Conservation (phyloP, 2,113 vertebrate genomes). For the Myocastor coypus region DNA sequence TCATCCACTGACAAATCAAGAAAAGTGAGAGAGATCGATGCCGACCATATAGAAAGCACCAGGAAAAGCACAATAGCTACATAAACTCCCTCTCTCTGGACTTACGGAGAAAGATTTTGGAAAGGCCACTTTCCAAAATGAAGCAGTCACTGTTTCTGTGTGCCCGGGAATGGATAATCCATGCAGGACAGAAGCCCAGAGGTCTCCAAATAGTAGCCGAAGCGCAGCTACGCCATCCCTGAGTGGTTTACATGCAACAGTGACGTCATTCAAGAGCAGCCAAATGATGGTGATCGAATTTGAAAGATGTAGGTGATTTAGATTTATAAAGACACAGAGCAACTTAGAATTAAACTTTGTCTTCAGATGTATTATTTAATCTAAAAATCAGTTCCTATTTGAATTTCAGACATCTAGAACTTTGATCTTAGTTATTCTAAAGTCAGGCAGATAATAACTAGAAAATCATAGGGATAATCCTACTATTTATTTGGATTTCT, state of each 20-base stretch:
- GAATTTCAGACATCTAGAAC: constrained; percentile 53
- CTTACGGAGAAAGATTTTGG: background rate
- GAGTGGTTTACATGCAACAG: background rate
- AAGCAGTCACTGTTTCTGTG: background rate
- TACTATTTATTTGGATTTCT: constrained; percentile 33
- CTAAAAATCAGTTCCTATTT: constrained; percentile 52
- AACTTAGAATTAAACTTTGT: constrained; percentile 30
- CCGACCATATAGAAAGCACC: background rate
- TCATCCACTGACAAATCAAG: background rate
- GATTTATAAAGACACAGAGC: constrained; percentile 45
- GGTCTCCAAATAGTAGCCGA: background rate
- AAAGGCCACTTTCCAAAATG: background rate
- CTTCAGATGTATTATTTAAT: constrained; percentile 23
- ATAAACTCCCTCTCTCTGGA: background rate
- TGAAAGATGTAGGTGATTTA: constrained; percentile 45
- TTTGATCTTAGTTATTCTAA: constrained; percentile 17
- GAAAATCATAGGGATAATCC: constrained; percentile 11
- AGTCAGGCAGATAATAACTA: constrained; percentile 18
- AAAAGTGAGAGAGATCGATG: background rate
- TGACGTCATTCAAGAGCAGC: background rate
- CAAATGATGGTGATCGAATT: background rate
- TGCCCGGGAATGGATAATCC: background rate
- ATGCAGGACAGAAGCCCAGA: background rate
- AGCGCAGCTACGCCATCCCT: background rate
- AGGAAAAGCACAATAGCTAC: background rate